Evolutionary conservation across 2,797 vertebrate species (phyloP), one percentile per base, ranked within the genome.

Genomic region (Urophycis tenuis): DNA sequence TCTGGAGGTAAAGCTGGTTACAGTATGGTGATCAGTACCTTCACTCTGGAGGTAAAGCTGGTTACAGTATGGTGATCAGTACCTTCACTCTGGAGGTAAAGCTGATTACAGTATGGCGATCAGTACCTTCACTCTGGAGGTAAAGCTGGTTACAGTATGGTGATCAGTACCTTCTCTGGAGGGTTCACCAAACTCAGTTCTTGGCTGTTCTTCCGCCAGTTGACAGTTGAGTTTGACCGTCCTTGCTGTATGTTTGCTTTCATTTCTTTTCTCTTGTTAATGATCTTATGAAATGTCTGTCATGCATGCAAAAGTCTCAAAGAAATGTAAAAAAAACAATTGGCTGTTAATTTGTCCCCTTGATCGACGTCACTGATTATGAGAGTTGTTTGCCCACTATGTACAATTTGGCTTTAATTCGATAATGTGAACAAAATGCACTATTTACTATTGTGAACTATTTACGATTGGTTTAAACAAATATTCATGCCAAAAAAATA

Each of bases 181-280:
- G 53, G 53, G 2, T 10, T n/a, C n/a, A 80, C 71, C 85, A 83
- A n/a, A 70, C 79, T 83, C 81, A 76, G 0, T 81, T 81, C 72
- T 88, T 76, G 10, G 86, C 86, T 88, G 88, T 88, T 90, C 93
- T 93, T 94, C 93, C 88, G 87, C 92, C 82, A 87, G 79, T 85
- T 79, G 82, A 83, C 79, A 73, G 79, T 74, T 88, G 78, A 85
- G 81, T 69, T 5, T 72, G 79, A 3, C 14, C 11, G 11, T 17
- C 39, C 39, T 41, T 12, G 14, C 39, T 41, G 39, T 3, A 69
- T 29, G 9, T 14, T 71, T 29, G 31, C 31, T 30, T 15, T n/a
- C 25, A 4, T 71, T 11, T 31, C 30, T n/a, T n/a, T n/a, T n/a
- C 70, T 34, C 3, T 19, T 35, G 71, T 35, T 72, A 33, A 39